Base-by-base conservation (phyloP, 1,140 invertebrate genomes). In the Meloidogyne chitwoodi region DNA sequence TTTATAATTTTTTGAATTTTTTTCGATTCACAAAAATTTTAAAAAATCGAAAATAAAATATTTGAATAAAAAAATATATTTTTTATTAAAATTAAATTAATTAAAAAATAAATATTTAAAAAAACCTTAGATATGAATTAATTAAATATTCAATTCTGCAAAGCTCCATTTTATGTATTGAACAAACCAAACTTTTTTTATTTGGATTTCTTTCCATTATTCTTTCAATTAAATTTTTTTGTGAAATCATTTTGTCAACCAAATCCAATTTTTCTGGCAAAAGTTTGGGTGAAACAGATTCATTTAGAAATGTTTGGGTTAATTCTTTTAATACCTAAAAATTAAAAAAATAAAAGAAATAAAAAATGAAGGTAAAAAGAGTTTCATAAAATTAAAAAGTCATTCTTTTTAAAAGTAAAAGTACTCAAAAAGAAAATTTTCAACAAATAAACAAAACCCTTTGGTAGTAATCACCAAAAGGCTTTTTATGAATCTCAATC, bases 201-300 rank as follows among this genome's bases (percentile, higher is more conserved):
- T 78, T 68, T 41, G 77, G 56, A 29, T 79, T 41, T 27, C 34
- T 68, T 29, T 31, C 66, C 27, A 77, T 77, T 31, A 83, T 77
- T 56, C 63, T 70, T 64, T 82, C 81, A 29, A 82, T 83, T n/a
- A 77, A 62, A 5, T 70, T 73, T n/a, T 84, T 34, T 24, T 81
- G 77, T 11, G 22, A 65, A 26, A 81, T 22, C 38, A 81, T 38
- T 62, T 38, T 48, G 12, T 83, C 70, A 24, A 81, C 79, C 19
- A 75, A 44, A 10, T 83, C 76, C 24, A 72, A 75, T 48, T 70
- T 63, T 22, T 83, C 38, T 14, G 79, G 77, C 22, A 81, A 65
- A 66, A 81, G 80, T 69, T 72, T 70, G 27, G 74, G 71, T 0
- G 80, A 26, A 68, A 66, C 68, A n/a, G 14, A 61, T 76, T 81